A percentile compares a stretch with the other conserved stretches of the same genome.
These are phyloP conservation scores for Salvelinus namaycush DNA, from an alignment of 2,113 vertebrate genomes.

Conservation along the genomic window DNA sequence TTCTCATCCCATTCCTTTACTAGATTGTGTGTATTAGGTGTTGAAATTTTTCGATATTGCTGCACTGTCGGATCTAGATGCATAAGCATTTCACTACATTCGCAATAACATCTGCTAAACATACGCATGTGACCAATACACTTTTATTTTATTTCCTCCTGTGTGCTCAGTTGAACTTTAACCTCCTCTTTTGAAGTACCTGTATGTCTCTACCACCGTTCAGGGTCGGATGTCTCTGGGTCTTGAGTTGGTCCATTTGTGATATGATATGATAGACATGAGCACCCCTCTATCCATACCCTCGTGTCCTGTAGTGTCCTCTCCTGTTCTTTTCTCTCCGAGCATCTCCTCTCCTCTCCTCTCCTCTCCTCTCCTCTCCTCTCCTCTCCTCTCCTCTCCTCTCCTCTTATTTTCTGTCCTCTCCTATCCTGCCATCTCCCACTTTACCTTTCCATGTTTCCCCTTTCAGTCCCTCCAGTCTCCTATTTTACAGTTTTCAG, in stretches of 20 bases:
- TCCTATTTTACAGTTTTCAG: background rate
- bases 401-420: background rate
- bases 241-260: background rate
- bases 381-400: background rate
- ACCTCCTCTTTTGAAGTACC: background rate
- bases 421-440: too few species aligned
- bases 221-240: background rate
- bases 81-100: too few species aligned
- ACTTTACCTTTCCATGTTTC: too few species aligned
- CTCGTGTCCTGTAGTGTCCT: background rate
- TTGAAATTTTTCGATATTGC: too few species aligned
- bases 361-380: background rate
- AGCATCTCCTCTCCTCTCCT: background rate
- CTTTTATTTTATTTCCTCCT: background rate
- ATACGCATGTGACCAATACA: too few species aligned
- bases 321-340: background rate
- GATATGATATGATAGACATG: background rate
- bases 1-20: too few species aligned
- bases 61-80: too few species aligned
- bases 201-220: background rate
- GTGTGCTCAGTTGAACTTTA: slow-evolving; percentile 6
- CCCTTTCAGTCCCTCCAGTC: background rate
- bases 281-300: background rate
- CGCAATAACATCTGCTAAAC: too few species aligned
- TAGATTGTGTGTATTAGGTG: too few species aligned